These are phyloP conservation scores for Sinotaia quadrata DNA, from an alignment of 2,888 invertebrate genomes.

Conservation along the genomic window DNA sequence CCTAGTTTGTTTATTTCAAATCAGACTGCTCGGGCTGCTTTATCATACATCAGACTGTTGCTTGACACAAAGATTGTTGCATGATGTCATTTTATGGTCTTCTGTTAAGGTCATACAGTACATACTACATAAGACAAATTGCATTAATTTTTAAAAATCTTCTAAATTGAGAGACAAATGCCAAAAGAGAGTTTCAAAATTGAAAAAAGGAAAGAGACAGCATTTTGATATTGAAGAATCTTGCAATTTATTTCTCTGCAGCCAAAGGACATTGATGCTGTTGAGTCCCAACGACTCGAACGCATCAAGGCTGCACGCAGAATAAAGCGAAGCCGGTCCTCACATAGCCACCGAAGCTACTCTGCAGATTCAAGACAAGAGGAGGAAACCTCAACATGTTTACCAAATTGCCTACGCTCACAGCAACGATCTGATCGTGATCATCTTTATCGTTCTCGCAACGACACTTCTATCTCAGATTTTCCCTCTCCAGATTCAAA, in stretches of 20 bases:
- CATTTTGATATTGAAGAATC: too few species aligned
- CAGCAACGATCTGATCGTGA: constrained; percentile 45
- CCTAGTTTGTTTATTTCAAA: too few species aligned
- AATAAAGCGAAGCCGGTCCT: constrained; percentile 54
- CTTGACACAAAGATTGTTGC: too few species aligned
- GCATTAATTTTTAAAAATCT: too few species aligned
- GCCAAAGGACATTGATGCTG: constrained; percentile 64
- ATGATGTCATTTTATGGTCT: too few species aligned
- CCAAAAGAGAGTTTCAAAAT: too few species aligned
- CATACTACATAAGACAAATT: too few species aligned
- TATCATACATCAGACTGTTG: too few species aligned
- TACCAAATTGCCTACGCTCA: constrained; percentile 64
- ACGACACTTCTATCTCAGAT: constrained; percentile 51
- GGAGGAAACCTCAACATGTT: constrained; percentile 59
- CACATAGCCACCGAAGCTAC: constrained; percentile 52
- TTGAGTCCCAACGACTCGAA: constrained; percentile 59
- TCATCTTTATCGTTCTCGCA: constrained; percentile 40
- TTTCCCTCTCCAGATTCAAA: constrained; percentile 58
- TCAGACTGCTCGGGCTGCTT: too few species aligned
- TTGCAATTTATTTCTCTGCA: constrained; percentile 39
- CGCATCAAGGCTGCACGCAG: constrained; percentile 61
- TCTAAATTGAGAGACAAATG: too few species aligned
- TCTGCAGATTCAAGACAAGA: constrained; percentile 47
- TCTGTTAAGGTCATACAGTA: too few species aligned
- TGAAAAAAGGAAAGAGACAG: too few species aligned